phyloP scores from a whole-genome alignment of 2,113 vertebrate genomes.

The Nansenia antarctica region DNA sequence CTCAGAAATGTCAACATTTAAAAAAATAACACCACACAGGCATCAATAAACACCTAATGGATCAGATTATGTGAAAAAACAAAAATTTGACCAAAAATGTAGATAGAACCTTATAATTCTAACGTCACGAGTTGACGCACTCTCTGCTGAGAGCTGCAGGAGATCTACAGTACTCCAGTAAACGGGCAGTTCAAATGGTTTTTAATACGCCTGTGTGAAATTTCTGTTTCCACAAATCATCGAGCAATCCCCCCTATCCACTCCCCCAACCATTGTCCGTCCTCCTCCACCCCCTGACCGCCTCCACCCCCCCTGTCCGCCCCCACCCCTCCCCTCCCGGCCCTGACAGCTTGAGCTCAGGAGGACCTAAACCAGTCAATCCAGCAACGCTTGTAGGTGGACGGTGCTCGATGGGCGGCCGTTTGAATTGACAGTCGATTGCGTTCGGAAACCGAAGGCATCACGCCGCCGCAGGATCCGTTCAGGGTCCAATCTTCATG shows the following conservation, averaged over 20 bases:
- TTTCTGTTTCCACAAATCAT: conserved; percentile 52
- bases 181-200: conserved; percentile 21
- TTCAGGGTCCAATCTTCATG: not conserved
- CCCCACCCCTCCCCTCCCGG: not conserved
- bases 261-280: conserved; percentile 5
- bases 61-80: no score
- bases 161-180: conserved; percentile 30
- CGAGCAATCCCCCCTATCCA: conserved; percentile 31
- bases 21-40: no score
- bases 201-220: conserved; percentile 50
- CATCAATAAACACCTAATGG: no score
- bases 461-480: not conserved
- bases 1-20: no score
- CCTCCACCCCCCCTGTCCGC: not conserved
- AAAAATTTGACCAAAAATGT: no score
- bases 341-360: conserved; percentile 9
- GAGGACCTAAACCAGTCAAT: conserved; percentile 13
- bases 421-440: conserved; percentile 24
- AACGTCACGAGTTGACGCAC: no score
- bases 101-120: no score
- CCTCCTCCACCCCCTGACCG: not conserved
- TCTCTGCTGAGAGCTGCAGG: conserved; percentile 34
- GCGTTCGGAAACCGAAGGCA: conserved; percentile 3
- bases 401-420: no score
- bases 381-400: not conserved